Evolutionary conservation across 2,797 vertebrate genomes (phyloP).

Genomic region (Hozukius guyotensis): DNA sequence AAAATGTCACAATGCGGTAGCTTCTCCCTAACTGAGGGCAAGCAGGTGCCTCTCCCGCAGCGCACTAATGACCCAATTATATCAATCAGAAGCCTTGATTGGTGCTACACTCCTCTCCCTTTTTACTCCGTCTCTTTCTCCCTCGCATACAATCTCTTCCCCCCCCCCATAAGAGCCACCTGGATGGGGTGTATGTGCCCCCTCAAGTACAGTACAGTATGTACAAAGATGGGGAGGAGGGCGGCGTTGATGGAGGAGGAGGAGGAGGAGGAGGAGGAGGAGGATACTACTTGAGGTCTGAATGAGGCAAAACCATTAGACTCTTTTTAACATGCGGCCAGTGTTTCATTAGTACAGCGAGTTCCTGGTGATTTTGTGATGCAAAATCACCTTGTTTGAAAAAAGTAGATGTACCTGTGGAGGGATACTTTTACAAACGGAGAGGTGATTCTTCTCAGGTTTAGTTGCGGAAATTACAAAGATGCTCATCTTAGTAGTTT

Average conservation of each 20-base stretch:
- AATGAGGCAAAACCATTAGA: slow-evolving; percentile 62
- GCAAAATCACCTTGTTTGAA: slow-evolving; percentile 1
- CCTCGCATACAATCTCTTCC: slow-evolving; percentile 42
- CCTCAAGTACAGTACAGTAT: slow-evolving; percentile 67
- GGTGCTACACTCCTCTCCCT: slow-evolving; percentile 74
- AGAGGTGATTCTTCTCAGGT: not conserved
- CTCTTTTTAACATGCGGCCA: slow-evolving; percentile 40
- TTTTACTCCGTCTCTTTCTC: slow-evolving; percentile 51
- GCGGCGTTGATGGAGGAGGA: slow-evolving; percentile 42
- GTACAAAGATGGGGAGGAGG: slow-evolving; percentile 61
- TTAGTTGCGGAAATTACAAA: not conserved
- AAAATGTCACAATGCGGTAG: slow-evolving; percentile 80
- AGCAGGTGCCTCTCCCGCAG: slow-evolving; percentile 82
- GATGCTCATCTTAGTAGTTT: not conserved
- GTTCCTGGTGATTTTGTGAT: slow-evolving; percentile 8
- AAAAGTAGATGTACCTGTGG: slow-evolving; percentile 31
- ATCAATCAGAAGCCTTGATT: slow-evolving; percentile 86
- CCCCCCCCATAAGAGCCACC: slow-evolving; percentile 67
- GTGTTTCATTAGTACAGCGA: slow-evolving; percentile 42
- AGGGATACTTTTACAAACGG: not conserved
- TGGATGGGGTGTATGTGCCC: slow-evolving; percentile 68
- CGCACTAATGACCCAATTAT: slow-evolving; percentile 86
- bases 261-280: slow-evolving; percentile 43
- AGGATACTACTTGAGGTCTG: slow-evolving; percentile 65
- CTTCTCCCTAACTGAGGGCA: slow-evolving; percentile 75